Evolutionary conservation across 2,888 invertebrate genomes (phyloP), one percentile per base, ranked within the genome.

Genomic region (Drosophila imparisetae): DNA sequence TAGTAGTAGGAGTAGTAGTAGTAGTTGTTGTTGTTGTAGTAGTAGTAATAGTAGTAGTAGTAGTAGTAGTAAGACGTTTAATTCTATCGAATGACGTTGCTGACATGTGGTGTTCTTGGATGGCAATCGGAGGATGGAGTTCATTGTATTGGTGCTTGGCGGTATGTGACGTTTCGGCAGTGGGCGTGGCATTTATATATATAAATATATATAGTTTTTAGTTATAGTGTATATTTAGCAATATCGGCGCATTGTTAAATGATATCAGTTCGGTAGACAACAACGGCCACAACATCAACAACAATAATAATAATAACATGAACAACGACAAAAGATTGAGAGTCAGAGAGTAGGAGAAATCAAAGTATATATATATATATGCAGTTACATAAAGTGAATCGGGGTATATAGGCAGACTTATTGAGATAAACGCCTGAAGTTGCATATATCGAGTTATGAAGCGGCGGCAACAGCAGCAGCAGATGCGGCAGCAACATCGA

Each of bases 131-230:
- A 55, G 50, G 50, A 52, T 76, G 57, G 69, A 73, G 54, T 66
- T 77, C 29, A 73, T 81, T 61, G 74, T 88, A 53, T 75, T 75
- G 69, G 81, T 84, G 84, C 80, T 61, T 65, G 68, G 65, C 73
- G 45, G 62, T 57, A 68, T 68, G 66, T 61, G 63, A 68, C 71
- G 60, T 65, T 38, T 63, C 60, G 45, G 62, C 70, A 66, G 59
- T 78, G 57, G 62, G 40, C 63, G 68, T 77, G 50, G 69, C 24
- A 62, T 53, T 50, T 53, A 48, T 29, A 11, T 38, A 42, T 55
- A 53, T 27, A 49, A 5, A 27, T 10, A 18, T 27, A 18, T 42
- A 24, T 13, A 24, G 11, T 13, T 49, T 54, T 40, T 36, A 75
- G 53, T 62, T 55, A 45, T 55, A 52, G 65, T 66, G 66, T 70